A percentile compares a stretch with the other conserved stretches of the same genome.
These are phyloP conservation scores for Chascanopsetta lugubris DNA, from an alignment of 2,113 vertebrate genomes.

Conservation along the genomic window DNA sequence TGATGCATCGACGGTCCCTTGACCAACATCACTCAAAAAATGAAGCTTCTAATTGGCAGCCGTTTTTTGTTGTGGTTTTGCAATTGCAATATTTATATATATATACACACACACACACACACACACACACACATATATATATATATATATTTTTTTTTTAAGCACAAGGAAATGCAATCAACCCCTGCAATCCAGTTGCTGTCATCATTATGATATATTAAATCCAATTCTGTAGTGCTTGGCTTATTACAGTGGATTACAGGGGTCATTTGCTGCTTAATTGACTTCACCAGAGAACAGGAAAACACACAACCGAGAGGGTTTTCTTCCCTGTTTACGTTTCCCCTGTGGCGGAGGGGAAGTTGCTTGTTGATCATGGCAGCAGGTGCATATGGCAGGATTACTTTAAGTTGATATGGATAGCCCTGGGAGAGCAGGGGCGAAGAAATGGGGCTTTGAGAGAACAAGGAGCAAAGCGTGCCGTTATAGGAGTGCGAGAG, in stretches of 20 bases:
- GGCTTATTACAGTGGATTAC: constrained; percentile 74
- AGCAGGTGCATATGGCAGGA: constrained; percentile 64
- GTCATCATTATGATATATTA: constrained; percentile 82
- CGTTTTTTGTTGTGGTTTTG: constrained; percentile 50
- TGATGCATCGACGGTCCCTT: background rate
- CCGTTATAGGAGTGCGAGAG: constrained; percentile 38
- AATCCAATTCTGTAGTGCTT: constrained; percentile 71
- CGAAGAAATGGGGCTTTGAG: constrained; percentile 43
- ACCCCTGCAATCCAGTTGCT: constrained; percentile 77
- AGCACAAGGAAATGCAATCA: constrained; percentile 69
- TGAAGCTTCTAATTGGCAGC: constrained; percentile 30
- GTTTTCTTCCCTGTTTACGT: constrained; percentile 63
- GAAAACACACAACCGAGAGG: constrained; percentile 66
- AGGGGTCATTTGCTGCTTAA: constrained; percentile 84
- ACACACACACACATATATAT: no score
- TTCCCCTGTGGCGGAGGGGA: constrained; percentile 49
- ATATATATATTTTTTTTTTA: no score
- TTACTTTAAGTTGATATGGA: constrained; percentile 60
- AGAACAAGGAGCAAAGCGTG: constrained; percentile 47
- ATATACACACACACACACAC: no score
- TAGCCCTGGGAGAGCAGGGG: constrained; percentile 47
- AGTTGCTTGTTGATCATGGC: constrained; percentile 57
- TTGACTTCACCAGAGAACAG: constrained; percentile 76
- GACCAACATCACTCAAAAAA: constrained; percentile 17
- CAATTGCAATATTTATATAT: constrained; percentile 59